Conservation (phyloP, 2,113 vertebrate genomes). For the Poicephalus gulielmi region DNA sequence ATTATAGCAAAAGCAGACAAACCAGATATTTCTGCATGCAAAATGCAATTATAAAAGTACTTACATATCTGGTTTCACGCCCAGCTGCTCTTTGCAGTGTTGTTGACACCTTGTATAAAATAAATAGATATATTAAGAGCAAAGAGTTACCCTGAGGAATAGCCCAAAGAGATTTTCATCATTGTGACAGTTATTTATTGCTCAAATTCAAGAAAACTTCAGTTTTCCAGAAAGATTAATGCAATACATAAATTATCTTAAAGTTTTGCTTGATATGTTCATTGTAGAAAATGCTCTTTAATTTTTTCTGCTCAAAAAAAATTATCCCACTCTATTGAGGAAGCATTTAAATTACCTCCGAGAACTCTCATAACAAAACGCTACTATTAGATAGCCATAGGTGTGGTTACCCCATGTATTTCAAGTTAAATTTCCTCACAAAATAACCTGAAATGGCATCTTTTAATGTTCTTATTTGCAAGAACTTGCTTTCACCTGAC, state of each 20-base stretch:
- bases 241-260: neutral
- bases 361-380: neutral
- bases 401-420: neutral
- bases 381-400: neutral
- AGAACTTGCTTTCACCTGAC: neutral
- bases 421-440: neutral
- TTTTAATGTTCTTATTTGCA: neutral
- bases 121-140: neutral
- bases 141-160: neutral
- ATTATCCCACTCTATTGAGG: neutral
- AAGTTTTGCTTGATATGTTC: neutral
- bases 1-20: neutral
- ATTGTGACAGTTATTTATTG: neutral
- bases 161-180: neutral
- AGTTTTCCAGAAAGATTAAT: neutral
- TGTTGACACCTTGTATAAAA: slow-evolving; percentile 63
- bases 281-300: neutral
- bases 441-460: neutral
- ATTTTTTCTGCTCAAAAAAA: neutral
- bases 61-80: slow-evolving; percentile 96
- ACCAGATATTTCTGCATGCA: neutral
- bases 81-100: slow-evolving; percentile 80
- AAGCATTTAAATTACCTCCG: neutral
- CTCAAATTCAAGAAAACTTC: neutral
- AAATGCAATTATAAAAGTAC: slow-evolving; percentile 51